A percentile compares a stretch with the other conserved stretches of the same genome.
phyloP scores from a whole-genome alignment of 2,888 invertebrate species.

The Lepidochitona cinerea region DNA sequence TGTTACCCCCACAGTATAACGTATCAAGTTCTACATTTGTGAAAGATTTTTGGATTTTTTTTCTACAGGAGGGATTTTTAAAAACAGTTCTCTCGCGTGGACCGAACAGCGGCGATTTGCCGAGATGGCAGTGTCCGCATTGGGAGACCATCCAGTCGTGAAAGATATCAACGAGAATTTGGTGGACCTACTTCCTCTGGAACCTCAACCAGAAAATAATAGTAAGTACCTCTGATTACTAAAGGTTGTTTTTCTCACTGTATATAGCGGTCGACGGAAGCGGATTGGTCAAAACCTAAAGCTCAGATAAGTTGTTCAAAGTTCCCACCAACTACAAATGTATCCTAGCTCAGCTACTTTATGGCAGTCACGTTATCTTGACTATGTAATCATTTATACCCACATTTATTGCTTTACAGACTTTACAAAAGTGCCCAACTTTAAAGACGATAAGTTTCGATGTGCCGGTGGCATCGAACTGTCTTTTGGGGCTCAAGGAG shows the following conservation, averaged over 20 bases:
- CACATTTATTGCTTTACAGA: not conserved
- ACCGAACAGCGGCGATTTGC: conserved; percentile 57
- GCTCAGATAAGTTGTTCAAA: no score
- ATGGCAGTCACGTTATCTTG: no score
- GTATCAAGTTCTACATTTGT: no score
- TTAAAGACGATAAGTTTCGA: conserved; percentile 13
- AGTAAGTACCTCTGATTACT: no score
- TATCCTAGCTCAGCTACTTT: no score
- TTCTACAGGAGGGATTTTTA: conserved; percentile 33
- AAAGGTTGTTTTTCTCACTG: no score
- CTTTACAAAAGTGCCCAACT: not conserved
- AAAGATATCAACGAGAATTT: conserved; percentile 37
- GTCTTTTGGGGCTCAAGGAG: conserved; percentile 38
- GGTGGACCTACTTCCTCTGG: conserved; percentile 27
- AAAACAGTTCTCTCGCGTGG: conserved; percentile 50
- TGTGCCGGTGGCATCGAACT: conserved; percentile 44
- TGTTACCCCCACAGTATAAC: no score
- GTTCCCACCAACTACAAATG: no score
- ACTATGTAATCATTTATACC: not conserved
- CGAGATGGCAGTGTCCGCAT: conserved; percentile 43
- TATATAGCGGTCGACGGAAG: no score
- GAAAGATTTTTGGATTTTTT: no score
- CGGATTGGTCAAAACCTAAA: no score
- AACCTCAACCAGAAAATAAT: conserved; percentile 17
- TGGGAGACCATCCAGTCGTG: conserved; percentile 48